Base-by-base conservation (phyloP, 2,888 invertebrate species). In the Stenolophus ochropezus region DNA sequence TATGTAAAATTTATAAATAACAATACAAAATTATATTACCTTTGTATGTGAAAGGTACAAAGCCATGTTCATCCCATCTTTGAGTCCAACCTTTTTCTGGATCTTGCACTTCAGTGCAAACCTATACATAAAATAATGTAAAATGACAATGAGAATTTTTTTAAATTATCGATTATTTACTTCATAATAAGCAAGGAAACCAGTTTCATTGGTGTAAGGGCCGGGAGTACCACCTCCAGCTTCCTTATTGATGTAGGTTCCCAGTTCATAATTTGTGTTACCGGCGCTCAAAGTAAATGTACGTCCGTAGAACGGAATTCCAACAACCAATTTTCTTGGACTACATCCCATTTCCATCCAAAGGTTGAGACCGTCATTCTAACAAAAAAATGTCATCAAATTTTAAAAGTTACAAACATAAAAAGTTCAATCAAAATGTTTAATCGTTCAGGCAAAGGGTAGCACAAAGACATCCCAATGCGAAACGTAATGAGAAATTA, bases 341-440 rank as follows among this genome's bases (percentile, higher is more conserved):
- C 96, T 94, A 84, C 97, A 97, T 1, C 97, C 97, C 90, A 94
- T 95, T 85, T 96, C 94, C 84, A 96, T 96, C 97, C 97, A 97
- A 16, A 97, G 90, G 82, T 93, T 92, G 14, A 97, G 91, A 25
- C 97, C 97, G 86, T 97, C 97, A 86, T 96, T 95, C 96, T 97
- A 86, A 53, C 8, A 4, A 18, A 53, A 53, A 51, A 49, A 49
- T n/a, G 14, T 42, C 33, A 71, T 42, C 18, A 1, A 71, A 4
- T 42, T 6, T 56, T 56, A 1, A 56, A 56, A 20, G 21, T 51
- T 14, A n/a, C 5, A 51, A 51, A 51, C 5, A 51, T 14, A 42
- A 11, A 51, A 51, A 51, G 51, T 51, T 51, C 51, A 16, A 51
- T 51, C 14, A 51, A 51, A 51, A n/a, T 51, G 11, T 51, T n/a